Base-by-base conservation (phyloP, 2,113 vertebrate species). In the Rallus limicola region DNA sequence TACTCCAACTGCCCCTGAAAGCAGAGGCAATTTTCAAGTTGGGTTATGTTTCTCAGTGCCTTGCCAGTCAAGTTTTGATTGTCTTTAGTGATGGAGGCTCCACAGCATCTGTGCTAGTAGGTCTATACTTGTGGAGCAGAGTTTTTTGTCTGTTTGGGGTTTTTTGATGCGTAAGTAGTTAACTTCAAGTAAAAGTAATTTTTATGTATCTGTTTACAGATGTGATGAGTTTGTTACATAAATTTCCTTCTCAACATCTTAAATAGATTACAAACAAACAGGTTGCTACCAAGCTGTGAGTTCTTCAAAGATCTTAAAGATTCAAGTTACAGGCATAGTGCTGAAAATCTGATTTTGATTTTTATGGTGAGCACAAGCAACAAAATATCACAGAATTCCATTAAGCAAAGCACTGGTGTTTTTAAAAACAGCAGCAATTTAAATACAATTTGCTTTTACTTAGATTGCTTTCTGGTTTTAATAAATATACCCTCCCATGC, bases 391-490 rank as follows among this genome's bases (percentile, higher is more conserved):
- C 92, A 82, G 48, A 94, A 86, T 74, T 89, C 70, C 48, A 62
- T 87, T 93, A 93, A 89, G 91, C 71, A 88, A 86, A 88, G 64
- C 56, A 68, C 56, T 88, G 50, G 46, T 75, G 60, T 56, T 91
- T 84, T 93, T 81, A 40, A 94, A 84, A 92, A 67, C 62, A 89
- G 24, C 46, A 71, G 42, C 87, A 71, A 85, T 90, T 93, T 79
- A 34, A 95, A 92, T 93, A 46, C 42, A 56, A 68, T 91, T 95
- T 92, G 16, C 23, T 79, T 69, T 92, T 71, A 40, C 59, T 95
- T 81, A 89, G 62, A 72, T 95, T 82, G 69, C 40, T 91, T 89
- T 88, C 46, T 89, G 44, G 36, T 89, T 95, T 95, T 89, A 95
- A 82, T 85, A 92, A 92, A 89, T 77, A 88, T 4, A 78, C 19